Percentiles rank a stretch among this genome's conserved stretches.
phyloP scores from a whole-genome alignment of 2,888 invertebrate genomes.

The Yponomeuta malinellus region DNA sequence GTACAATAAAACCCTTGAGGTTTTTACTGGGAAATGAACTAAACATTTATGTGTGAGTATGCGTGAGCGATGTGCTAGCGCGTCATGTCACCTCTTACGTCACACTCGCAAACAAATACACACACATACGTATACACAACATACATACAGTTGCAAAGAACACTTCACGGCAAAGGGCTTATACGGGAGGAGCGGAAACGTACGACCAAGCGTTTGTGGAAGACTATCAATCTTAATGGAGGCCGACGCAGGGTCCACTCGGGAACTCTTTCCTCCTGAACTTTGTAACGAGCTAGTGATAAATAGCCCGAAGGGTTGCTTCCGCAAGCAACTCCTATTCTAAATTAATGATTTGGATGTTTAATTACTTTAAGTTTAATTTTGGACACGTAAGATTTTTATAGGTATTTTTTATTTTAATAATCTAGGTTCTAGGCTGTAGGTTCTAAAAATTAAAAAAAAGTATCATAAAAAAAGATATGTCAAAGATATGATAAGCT shows the following conservation, averaged over 20 bases:
- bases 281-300: constrained; percentile 60
- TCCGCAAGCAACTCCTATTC: constrained; percentile 7
- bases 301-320: constrained; percentile 44
- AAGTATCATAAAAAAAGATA: too few relatives aligned
- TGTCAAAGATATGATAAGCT: too few relatives aligned
- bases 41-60: too few relatives aligned
- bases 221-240: constrained; percentile 61
- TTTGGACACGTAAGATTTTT: neutral
- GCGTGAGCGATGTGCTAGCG: too few relatives aligned
- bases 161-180: neutral
- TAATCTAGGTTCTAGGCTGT: too few relatives aligned
- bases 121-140: too few relatives aligned
- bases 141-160: neutral
- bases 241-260: constrained; percentile 61
- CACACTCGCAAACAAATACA: too few relatives aligned
- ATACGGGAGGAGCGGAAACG: neutral
- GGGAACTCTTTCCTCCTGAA: constrained; percentile 57
- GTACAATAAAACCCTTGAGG: too few relatives aligned
- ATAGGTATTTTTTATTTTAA: too few relatives aligned
- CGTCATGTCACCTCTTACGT: too few relatives aligned
- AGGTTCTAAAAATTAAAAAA: too few relatives aligned
- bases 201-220: constrained; percentile 18
- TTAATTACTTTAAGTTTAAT: neutral
- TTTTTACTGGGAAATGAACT: too few relatives aligned
- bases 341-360: neutral